These are phyloP conservation scores for Cepphus grylle DNA, from an alignment of 2,113 vertebrate species.

Conservation along the genomic window DNA sequence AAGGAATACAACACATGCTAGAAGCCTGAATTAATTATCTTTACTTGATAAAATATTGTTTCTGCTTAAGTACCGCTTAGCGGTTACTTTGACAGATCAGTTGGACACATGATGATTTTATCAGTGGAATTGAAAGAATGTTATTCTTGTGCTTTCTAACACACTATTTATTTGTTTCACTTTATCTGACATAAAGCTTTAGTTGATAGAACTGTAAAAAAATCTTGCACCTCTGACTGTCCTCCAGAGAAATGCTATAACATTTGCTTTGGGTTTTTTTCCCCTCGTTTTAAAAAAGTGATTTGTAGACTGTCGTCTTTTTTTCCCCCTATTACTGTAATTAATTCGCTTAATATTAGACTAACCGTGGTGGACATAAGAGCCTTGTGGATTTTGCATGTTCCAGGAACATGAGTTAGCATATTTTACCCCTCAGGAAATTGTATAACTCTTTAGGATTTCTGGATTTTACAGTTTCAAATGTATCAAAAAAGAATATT, in stretches of 20 bases:
- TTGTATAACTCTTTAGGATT: not conserved
- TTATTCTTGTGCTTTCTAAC: not conserved
- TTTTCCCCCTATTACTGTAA: not conserved
- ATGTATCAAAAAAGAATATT: not conserved
- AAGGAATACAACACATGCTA: not conserved
- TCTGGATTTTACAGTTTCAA: not conserved
- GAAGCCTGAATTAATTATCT: not conserved
- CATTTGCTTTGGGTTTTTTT: not conserved
- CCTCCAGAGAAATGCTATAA: not conserved
- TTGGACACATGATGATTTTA: not conserved
- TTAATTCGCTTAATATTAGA: not conserved
- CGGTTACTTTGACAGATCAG: not conserved
- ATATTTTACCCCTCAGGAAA: not conserved
- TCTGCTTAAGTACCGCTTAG: not conserved
- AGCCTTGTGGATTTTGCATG: not conserved
- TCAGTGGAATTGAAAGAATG: not conserved
- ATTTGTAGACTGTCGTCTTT: not conserved
- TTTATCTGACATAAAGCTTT: not conserved
- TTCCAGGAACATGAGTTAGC: not conserved
- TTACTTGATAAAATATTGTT: not conserved
- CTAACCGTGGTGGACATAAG: not conserved
- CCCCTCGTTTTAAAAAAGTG: not conserved
- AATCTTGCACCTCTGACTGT: not conserved
- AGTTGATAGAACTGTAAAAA: not conserved
- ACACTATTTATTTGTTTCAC: not conserved